Conservation (phyloP, 2,888 invertebrate genomes). For the Galerucella calmariensis region DNA sequence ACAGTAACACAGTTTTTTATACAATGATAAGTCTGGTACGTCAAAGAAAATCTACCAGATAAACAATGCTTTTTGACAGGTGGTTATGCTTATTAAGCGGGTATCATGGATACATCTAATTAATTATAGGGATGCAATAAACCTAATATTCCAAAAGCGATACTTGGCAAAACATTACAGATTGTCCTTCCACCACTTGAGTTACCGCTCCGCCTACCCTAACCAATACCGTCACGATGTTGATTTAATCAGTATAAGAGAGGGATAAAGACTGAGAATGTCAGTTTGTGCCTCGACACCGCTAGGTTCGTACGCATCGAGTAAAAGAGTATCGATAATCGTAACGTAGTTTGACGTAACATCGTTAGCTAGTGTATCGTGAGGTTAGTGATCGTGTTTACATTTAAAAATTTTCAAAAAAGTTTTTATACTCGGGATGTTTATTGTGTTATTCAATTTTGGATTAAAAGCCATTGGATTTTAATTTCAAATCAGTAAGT, state of each 20-base stretch:
- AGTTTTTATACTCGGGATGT: background rate
- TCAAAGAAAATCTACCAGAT: background rate
- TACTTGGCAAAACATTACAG: background rate
- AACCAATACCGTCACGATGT: slow-evolving; percentile 7
- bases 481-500: background rate
- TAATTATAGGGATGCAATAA: background rate
- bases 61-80: background rate
- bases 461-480: background rate
- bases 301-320: background rate
- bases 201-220: slow-evolving; percentile 2
- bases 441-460: background rate
- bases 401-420: background rate
- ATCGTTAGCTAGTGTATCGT: background rate
- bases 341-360: background rate
- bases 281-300: background rate
- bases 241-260: slow-evolving; percentile 10
- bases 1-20: background rate
- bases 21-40: background rate
- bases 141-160: background rate
- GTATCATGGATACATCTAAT: background rate
- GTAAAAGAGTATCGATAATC: background rate
- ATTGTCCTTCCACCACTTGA: slow-evolving; percentile 6
- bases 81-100: background rate
- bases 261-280: slow-evolving; percentile 1
- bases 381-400: background rate